A percentile compares a stretch with the other conserved stretches of the same genome.
These are phyloP conservation scores for Neodon shergylaensis DNA, from an alignment of 2,113 vertebrate genomes.

Conservation along the genomic window DNA sequence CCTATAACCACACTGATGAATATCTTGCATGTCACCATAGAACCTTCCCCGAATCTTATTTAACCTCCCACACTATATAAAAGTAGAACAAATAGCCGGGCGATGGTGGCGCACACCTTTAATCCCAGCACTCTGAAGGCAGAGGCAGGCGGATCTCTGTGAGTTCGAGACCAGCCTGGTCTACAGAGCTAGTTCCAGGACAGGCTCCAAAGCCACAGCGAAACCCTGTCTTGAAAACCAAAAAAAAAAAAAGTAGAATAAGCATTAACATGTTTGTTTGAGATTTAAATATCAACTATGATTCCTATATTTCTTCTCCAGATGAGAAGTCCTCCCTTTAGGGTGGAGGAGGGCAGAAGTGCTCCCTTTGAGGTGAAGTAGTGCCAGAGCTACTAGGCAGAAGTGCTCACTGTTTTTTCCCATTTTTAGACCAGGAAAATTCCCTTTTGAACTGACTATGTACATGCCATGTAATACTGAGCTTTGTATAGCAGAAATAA, in stretches of 20 bases:
- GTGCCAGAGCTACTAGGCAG: not conserved
- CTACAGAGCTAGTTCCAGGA: no score
- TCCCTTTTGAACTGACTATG: not conserved
- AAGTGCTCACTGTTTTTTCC: not conserved
- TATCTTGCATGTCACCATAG: no score
- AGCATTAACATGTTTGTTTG: not conserved
- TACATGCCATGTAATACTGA: not conserved
- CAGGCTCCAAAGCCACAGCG: no score
- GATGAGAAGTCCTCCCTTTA: not conserved
- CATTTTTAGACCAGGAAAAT: constrained; percentile 17
- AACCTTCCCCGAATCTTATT: no score
- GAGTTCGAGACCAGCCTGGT: no score
- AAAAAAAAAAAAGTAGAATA: no score
- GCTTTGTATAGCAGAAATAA: constrained; percentile 34
- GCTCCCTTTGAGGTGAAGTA: not conserved
- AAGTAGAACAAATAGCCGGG: constrained; percentile 11
- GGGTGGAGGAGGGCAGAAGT: not conserved
- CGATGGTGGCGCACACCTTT: no score
- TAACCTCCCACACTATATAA: not conserved
- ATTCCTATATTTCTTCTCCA: not conserved
- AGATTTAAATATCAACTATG: constrained; percentile 16
- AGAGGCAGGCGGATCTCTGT: no score
- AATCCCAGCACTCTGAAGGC: no score
- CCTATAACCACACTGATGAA: no score
- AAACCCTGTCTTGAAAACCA: no score